phyloP scores from a whole-genome alignment of 2,888 invertebrate species.

The Melinaea marsaeus region DNA sequence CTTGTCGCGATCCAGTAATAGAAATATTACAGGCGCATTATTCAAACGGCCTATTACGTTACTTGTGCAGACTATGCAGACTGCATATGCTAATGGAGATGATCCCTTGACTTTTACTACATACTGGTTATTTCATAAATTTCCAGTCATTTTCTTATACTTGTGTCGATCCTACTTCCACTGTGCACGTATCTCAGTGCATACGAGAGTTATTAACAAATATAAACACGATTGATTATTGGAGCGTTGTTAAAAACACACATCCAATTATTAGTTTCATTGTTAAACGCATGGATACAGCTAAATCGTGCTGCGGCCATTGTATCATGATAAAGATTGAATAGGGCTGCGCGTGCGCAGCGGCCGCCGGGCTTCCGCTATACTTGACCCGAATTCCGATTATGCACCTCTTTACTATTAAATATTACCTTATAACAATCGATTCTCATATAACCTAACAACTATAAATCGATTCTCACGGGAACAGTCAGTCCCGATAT shows the following conservation, averaged over 20 bases:
- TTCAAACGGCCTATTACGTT: constrained; percentile 6
- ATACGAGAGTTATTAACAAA: too few species aligned
- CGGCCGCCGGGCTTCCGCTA: constrained; percentile 62
- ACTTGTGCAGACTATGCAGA: background rate
- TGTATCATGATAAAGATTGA: constrained; percentile 55
- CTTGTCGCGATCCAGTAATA: constrained; percentile 10
- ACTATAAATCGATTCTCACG: constrained; percentile 44
- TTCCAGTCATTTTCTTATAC: too few species aligned
- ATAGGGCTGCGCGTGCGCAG: constrained; percentile 60
- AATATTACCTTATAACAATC: constrained; percentile 5
- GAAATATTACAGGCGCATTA: constrained; percentile 11
- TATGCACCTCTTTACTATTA: constrained; percentile 32
- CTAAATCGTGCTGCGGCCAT: constrained; percentile 30
- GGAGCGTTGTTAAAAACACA: background rate
- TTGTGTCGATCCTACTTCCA: too few species aligned
- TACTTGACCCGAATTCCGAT: constrained; percentile 68
- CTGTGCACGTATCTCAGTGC: too few species aligned
- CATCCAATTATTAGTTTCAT: constrained; percentile 5
- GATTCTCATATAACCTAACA: background rate
- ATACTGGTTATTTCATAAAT: too few species aligned
- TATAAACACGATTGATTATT: background rate
- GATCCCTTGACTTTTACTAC: background rate
- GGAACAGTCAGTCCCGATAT: constrained; percentile 33
- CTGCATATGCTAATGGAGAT: constrained; percentile 7
- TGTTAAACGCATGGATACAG: constrained; percentile 29